Evolutionary conservation across 2,797 vertebrate species (phyloP), one percentile per base, ranked within the genome.

Genomic region (Gastrophryne carolinensis): DNA sequence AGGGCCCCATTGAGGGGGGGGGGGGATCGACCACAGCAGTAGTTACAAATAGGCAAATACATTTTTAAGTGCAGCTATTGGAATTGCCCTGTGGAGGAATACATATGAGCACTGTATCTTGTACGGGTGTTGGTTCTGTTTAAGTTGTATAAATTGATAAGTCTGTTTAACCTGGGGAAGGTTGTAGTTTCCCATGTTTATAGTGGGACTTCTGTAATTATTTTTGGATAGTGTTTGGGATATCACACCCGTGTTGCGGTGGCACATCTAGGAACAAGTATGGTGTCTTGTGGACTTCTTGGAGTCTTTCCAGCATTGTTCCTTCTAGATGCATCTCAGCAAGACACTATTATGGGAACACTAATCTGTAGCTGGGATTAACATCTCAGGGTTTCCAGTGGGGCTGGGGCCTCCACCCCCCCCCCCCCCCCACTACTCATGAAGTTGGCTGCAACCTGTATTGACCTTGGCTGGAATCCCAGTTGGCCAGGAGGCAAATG

Each of bases 361-460:
- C 71, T 30, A 82, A 83, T 86, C 84, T 83, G 81, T 86, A 84
- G 83, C 84, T 81, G 83, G 84, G 86, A 85, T 87, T 86, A 86
- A 85, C 83, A 81, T 84, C 81, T 84, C 81, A 81, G 82, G 82
- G 79, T 84, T 87, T 86, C 84, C 83, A 82, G 82, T 81, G 85
- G 83, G 84, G 68, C 77, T 84, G 61, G 81, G n/a, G n/a, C n/a
- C n/a, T n/a, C n/a, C n/a, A n/a, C n/a, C n/a, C n/a, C n/a, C n/a
- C n/a, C n/a, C n/a, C 81, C 83, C 81, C 41, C 2, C 39, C 82
- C 57, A 80, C 85, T 87, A 85, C 72, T 78, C 75, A 85, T 81
- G 84, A 83, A 83, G 80, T 82, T 83, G 84, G 85, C 87, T 82
- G 83, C 64, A 81, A 79, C 82, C 82, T 67, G 81, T 82, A 78